Base-by-base conservation (phyloP, 2,113 vertebrate species). In the Mastomys coucha region DNA sequence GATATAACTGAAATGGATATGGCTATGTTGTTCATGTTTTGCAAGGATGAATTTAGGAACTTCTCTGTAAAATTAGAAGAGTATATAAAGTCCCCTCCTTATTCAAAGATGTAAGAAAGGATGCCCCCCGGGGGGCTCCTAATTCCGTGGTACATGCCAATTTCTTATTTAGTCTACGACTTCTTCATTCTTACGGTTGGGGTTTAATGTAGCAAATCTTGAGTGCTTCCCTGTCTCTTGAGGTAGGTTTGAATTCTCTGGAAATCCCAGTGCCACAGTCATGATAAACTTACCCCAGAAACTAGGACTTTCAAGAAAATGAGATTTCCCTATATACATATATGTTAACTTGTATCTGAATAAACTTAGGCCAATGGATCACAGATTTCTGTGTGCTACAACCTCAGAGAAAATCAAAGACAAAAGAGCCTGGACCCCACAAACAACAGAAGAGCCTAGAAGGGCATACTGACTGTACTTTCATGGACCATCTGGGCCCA, bases 261-360 rank as follows among this genome's bases (percentile, higher is more conserved):
- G 5, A 13, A 31, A 58, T 31, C 11, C 19, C 88, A 75, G 17
- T 42, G 39, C 63, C 58, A 89, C 67, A 80, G 51, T 19, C 20
- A n/a, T 22, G 51, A 73, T 2, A 31, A 51, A 31, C 16, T 24
- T 5, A 2, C n/a, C 65, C 89, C 45, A 70, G 56, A 42, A 39
- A 95, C 91, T 90, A 49, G n/a, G 19, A 89, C 70, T 91, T 72
- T 84, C 49, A 94, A 90, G 56, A 75, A 92, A 13, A 86, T 24
- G 22, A 75, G 24, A 70, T 26, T 33, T 49, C 11, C 20, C 49
- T 72, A 51, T 9, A 1, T 16, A 39, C n/a, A n/a, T n/a, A n/a
- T n/a, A n/a, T 12, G 14, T 73, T 39, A 58, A 33, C 53, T 20
- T 76, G 14, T 14, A 16, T 31, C 24, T 88, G 49, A 63, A 80